These are phyloP conservation scores for Polylopha cassiicola DNA, from an alignment of 2,888 invertebrate species.

Conservation along the genomic window DNA sequence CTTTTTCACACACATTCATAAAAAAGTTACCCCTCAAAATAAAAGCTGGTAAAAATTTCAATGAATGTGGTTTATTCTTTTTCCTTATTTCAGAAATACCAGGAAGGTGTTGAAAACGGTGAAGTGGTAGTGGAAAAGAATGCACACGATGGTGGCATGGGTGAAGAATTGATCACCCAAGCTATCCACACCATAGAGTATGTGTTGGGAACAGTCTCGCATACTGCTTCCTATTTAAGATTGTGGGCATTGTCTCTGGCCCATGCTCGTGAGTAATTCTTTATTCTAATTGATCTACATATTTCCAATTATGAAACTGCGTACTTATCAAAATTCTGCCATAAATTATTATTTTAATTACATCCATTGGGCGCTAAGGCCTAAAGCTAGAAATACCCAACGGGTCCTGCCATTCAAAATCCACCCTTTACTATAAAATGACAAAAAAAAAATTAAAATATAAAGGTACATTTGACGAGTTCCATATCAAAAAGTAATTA, in stretches of 20 bases:
- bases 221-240: conserved; percentile 93
- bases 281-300: not conserved
- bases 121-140: conserved; percentile 41
- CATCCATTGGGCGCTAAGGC: no score
- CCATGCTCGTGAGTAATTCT: conserved; percentile 85
- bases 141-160: conserved; percentile 71
- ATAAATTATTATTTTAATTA: no score
- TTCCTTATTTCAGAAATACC: conserved; percentile 42
- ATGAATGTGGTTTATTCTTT: not conserved
- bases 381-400: no score
- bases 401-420: no score
- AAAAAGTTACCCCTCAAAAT: not conserved
- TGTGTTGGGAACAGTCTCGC: conserved; percentile 92
- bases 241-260: conserved; percentile 94
- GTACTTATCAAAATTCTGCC: no score
- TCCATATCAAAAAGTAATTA: no score
- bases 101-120: conserved; percentile 56
- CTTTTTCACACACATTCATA: not conserved
- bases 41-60: not conserved
- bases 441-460: no score
- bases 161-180: conserved; percentile 89
- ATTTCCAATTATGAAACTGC: no score
- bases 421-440: no score
- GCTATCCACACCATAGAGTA: conserved; percentile 94
- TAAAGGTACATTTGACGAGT: no score